A percentile compares a stretch with the other conserved stretches of the same genome.
Conservation (phyloP, 2,888 invertebrate genomes). For the Agriotes lineatus region DNA sequence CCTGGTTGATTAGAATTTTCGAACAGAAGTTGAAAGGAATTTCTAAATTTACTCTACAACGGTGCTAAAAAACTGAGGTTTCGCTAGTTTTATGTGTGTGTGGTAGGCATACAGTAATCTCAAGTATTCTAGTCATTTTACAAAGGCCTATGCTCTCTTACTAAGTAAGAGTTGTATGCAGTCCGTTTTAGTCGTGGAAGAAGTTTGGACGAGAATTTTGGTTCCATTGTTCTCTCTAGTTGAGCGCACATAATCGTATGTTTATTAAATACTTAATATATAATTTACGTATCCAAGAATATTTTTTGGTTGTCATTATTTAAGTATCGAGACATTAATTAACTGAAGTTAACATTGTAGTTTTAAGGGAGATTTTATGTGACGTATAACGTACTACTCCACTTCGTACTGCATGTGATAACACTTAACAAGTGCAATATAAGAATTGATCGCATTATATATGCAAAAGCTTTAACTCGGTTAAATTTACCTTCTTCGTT, state of each 20-base stretch:
- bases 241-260: conserved; percentile 4
- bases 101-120: conserved; percentile 36
- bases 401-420: conserved; percentile 40
- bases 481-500: conserved; percentile 26
- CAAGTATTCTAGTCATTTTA: conserved; percentile 44
- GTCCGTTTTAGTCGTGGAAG: conserved; percentile 23
- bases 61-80: conserved; percentile 42
- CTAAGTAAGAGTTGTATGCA: conserved; percentile 41
- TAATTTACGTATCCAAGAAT: conserved; percentile 4
- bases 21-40: conserved; percentile 15
- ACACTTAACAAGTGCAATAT: conserved; percentile 43
- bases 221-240: conserved; percentile 28
- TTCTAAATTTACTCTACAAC: conserved; percentile 37
- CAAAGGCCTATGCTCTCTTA: conserved; percentile 44
- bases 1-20: neutral
- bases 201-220: conserved; percentile 8
- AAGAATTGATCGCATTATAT: conserved; percentile 30
- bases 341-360: conserved; percentile 24
- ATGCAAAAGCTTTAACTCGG: conserved; percentile 26
- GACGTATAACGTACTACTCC: conserved; percentile 34
- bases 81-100: conserved; percentile 41
- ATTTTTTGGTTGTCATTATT: conserved; percentile 8
- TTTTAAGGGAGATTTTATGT: conserved; percentile 34
- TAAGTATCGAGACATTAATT: conserved; percentile 2
- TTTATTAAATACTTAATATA: neutral